These are phyloP conservation scores for Camptogramma bilineatum DNA, from an alignment of 2,888 invertebrate species.

Conservation along the genomic window DNA sequence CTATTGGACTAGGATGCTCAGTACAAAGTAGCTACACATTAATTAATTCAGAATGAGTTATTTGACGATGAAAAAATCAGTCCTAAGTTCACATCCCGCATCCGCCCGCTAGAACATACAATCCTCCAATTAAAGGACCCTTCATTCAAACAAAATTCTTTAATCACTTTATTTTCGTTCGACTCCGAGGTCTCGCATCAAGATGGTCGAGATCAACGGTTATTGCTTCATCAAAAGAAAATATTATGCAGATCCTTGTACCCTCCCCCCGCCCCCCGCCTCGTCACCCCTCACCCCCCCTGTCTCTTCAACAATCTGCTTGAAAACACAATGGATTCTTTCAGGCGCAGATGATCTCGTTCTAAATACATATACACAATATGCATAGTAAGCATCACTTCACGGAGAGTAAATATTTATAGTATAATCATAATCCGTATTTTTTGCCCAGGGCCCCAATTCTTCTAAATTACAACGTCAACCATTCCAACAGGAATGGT, in stretches of 20 bases:
- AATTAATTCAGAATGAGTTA: too few relatives aligned
- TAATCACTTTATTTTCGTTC: neutral
- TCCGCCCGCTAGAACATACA: too few relatives aligned
- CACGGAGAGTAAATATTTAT: slow-evolving; percentile 1
- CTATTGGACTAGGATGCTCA: too few relatives aligned
- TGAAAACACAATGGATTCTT: slow-evolving; percentile 9
- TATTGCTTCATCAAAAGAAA: slow-evolving; percentile 3
- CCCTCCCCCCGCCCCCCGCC: neutral
- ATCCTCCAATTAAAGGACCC: too few relatives aligned
- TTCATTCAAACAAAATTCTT: too few relatives aligned
- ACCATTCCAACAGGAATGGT: too few relatives aligned
- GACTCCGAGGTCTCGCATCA: neutral
- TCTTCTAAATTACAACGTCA: too few relatives aligned
- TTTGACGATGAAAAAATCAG: too few relatives aligned
- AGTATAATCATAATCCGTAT: neutral
- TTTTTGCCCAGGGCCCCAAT: too few relatives aligned
- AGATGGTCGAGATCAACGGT: neutral
- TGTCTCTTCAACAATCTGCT: neutral
- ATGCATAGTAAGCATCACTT: slow-evolving; percentile 3
- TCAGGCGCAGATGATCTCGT: neutral
- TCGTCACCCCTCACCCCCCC: neutral
- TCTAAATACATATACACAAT: slow-evolving; percentile 1
- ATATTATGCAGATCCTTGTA: slow-evolving; percentile 2
- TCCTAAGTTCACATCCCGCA: too few relatives aligned
- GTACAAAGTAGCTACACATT: too few relatives aligned